Base-by-base conservation (phyloP, 1,140 invertebrate genomes). In the Anastrepha obliqua region DNA sequence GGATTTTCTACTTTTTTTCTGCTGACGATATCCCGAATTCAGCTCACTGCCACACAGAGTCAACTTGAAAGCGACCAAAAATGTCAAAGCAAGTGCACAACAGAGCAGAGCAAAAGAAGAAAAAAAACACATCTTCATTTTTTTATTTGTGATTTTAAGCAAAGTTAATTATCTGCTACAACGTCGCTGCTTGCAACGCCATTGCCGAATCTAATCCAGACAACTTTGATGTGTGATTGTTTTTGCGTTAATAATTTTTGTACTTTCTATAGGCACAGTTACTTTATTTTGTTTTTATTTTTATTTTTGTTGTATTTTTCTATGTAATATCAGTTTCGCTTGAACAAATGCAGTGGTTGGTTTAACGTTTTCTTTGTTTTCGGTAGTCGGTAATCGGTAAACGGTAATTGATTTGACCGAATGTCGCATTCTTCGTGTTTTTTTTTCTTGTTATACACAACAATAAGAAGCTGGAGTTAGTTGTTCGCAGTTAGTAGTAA, bases 141-240 rank as follows among this genome's bases (percentile, higher is more conserved):
- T 55, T 55, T 55, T 55, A 8, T 55, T 55, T 3, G 15, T 15
- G 11, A 17, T 74, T 74, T 44, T 42, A 44, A 17, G 6, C 67
- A 42, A 44, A 42, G 13, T 74, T 74, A 17, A 74, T 20, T 20
- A 44, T 20, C 74, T 55, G 51, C 47, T 17, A 81, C 74, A 81
- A 55, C 47, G 44, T 81, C 44, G 74, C 44, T 55, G 58, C 85
- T 2, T 15, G 59, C 51, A 51, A 29, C 51, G 51, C 55, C 81
- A 62, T 60, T 15, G 60, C 39, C 85, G 60, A 86, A 86, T 59
- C 39, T 86, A 86, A 86, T 86, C 58, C 29, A 60, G 51, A 86
- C 51, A 86, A 86, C 85, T 86, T 62, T 86, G 85, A 62, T 42
- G 85, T 86, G 51, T 86, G 85, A 59, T 62, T 86, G 85, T 60